Percentiles rank a stretch among this genome's conserved stretches.
These are phyloP conservation scores for Sarcoramphus papa DNA, from an alignment of 2,797 vertebrate genomes.

Conservation along the genomic window DNA sequence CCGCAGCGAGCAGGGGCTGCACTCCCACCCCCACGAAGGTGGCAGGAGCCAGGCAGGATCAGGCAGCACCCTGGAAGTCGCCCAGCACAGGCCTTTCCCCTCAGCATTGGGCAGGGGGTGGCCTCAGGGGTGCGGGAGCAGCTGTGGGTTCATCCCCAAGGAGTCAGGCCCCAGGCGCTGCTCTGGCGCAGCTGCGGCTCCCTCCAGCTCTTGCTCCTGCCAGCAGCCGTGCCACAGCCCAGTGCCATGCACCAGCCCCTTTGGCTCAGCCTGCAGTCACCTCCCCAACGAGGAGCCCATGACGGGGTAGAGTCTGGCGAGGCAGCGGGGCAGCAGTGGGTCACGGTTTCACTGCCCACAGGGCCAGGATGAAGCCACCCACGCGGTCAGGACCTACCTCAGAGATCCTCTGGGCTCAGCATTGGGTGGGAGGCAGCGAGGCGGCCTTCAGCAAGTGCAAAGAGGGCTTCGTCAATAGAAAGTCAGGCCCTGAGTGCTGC, in stretches of 20 bases:
- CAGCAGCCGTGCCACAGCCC: neutral
- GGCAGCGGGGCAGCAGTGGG: neutral
- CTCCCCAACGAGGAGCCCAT: neutral
- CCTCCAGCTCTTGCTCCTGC: neutral
- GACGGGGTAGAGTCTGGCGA: neutral
- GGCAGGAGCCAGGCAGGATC: neutral
- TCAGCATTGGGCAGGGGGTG: neutral
- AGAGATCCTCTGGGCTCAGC: neutral
- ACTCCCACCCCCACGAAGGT: neutral
- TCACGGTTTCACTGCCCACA: rapidly evolving
- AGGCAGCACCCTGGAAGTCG: neutral
- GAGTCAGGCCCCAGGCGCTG: neutral
- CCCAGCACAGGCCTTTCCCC: neutral
- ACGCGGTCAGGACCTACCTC: no score
- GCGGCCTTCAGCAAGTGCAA: neutral
- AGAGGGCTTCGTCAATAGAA: no score
- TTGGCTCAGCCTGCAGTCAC: neutral
- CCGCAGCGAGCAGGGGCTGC: neutral
- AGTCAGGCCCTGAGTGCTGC: neutral
- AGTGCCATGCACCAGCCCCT: neutral
- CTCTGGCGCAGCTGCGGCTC: no score
- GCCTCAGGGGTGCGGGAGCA: neutral
- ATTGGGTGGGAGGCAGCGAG: neutral
- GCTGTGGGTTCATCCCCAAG: neutral
- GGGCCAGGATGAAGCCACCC: neutral